These are phyloP conservation scores for Sylvicola fuscatus DNA, from an alignment of 2,888 invertebrate species.

Conservation along the genomic window DNA sequence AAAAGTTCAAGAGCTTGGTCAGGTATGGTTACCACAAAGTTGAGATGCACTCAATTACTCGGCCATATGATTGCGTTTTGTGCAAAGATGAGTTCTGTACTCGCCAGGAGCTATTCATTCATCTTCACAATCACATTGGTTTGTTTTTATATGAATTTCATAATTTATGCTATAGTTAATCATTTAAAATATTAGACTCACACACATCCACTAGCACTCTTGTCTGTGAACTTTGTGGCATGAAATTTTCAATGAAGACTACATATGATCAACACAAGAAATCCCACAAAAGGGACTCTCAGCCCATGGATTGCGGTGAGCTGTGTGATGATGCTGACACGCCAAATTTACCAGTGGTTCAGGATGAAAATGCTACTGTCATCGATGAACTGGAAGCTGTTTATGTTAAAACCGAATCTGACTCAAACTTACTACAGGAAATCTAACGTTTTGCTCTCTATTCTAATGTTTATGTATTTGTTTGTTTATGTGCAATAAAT, in stretches of 20 bases:
- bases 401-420: no score
- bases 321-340: no score
- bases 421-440: no score
- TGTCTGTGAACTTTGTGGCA: constrained; percentile 2
- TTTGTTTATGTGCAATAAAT: no score
- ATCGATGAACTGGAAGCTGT: no score
- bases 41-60: constrained; percentile 4
- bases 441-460: no score
- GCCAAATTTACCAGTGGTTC: no score
- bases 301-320: no score
- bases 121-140: constrained; percentile 6
- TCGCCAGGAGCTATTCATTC: constrained; percentile 5
- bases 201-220: not conserved
- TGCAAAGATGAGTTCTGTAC: constrained; percentile 5
- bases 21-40: constrained; percentile 6
- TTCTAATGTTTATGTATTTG: no score
- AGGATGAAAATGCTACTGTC: no score
- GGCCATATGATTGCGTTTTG: constrained; percentile 5
- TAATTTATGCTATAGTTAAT: no score
- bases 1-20: constrained; percentile 4
- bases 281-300: not conserved
- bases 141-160: not conserved
- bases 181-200: no score
- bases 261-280: constrained; percentile 4
- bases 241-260: constrained; percentile 4